phyloP scores from a whole-genome alignment of 2,113 vertebrate genomes.

The Chauna torquata region DNA sequence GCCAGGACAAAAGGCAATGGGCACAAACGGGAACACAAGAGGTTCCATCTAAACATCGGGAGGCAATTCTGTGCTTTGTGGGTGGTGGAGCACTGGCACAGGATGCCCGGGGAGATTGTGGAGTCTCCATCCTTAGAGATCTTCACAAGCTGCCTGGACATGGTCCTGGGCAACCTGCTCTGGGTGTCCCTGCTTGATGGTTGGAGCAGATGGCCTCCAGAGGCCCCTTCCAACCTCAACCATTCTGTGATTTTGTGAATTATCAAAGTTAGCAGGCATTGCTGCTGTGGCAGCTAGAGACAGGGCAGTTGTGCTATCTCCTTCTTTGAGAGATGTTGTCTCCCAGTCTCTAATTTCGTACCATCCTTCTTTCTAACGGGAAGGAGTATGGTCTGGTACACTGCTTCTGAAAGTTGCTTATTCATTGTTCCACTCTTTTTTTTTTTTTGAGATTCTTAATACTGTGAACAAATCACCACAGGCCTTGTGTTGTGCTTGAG shows the following conservation, averaged over 20 bases:
- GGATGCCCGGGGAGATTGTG: not conserved
- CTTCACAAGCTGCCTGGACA: not conserved
- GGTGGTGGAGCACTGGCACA: not conserved
- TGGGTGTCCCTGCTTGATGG: too few species aligned
- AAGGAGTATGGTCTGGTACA: not conserved
- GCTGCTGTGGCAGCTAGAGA: not conserved
- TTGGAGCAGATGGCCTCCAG: too few species aligned
- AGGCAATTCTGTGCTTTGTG: not conserved
- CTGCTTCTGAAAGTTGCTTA: not conserved
- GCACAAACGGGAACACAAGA: not conserved
- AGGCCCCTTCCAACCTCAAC: too few species aligned
- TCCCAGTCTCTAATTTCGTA: not conserved
- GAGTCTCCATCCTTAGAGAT: not conserved
- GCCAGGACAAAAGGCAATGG: not conserved
- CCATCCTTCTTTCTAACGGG: not conserved
- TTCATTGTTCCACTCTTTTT: not conserved
- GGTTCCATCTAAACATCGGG: not conserved
- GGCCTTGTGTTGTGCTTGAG: not conserved
- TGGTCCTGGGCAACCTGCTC: not conserved
- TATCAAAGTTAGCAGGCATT: not conserved
- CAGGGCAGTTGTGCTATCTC: fast-evolving
- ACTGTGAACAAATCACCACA: fast-evolving
- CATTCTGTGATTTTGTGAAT: too few species aligned
- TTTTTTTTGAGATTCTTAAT: not conserved
- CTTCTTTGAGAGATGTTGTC: not conserved